phyloP scores from a whole-genome alignment of 37 sponge, comb jelly and placozoan species.

The Crambe crambe region DNA sequence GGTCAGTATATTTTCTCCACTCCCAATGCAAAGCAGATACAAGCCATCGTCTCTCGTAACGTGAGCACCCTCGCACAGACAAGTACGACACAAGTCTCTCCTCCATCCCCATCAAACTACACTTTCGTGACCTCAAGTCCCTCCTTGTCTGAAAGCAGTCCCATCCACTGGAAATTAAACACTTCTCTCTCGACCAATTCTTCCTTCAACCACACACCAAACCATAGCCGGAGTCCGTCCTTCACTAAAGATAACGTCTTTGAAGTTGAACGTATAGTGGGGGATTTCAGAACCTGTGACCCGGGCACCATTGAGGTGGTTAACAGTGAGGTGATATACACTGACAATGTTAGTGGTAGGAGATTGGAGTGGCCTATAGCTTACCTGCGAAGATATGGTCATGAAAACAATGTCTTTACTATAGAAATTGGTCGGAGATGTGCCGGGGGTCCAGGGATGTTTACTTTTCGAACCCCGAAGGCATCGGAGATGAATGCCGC shows the following conservation, averaged over 20 bases:
- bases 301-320: conserved; percentile 47
- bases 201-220: neutral
- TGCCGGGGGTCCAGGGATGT: conserved; percentile 43
- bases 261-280: conserved; percentile 39
- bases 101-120: neutral
- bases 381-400: conserved; percentile 69
- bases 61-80: too few species aligned
- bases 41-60: conserved; percentile 11
- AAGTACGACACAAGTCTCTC: neutral
- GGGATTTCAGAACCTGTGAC: neutral
- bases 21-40: conserved; percentile 24
- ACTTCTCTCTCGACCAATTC: neutral
- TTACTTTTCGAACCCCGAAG: conserved; percentile 42
- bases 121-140: neutral
- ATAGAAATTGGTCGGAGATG: conserved; percentile 71
- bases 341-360: conserved; percentile 2
- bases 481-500: conserved; percentile 14
- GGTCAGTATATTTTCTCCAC: conserved; percentile 43
- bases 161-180: conserved; percentile 2
- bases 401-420: conserved; percentile 63
- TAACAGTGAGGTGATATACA: conserved; percentile 27
- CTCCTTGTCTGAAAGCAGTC: neutral
- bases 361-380: conserved; percentile 59
- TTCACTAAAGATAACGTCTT: neutral
- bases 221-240: neutral